phyloP scores from a whole-genome alignment of 1,140 invertebrate species.

The Nylanderia fulva region DNA sequence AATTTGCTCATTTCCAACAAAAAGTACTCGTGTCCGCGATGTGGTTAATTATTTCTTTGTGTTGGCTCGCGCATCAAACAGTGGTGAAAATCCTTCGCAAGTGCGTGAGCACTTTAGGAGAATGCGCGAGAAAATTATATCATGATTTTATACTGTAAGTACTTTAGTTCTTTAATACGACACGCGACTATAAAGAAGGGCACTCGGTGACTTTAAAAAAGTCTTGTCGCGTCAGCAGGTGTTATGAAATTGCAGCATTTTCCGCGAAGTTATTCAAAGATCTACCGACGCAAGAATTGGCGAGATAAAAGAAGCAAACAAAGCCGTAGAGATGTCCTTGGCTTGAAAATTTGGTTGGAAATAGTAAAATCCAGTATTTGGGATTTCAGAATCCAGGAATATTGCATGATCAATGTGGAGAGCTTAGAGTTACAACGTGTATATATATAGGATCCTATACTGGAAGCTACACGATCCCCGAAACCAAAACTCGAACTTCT shows the following conservation, averaged over 20 bases:
- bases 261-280: neutral
- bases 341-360: slow-evolving; percentile 27
- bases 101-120: slow-evolving; percentile 21
- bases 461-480: neutral
- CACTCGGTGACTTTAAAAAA: neutral
- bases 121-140: slow-evolving; percentile 24
- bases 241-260: slow-evolving; percentile 2
- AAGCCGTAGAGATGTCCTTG: neutral
- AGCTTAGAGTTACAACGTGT: slow-evolving; percentile 9
- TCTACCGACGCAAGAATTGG: neutral
- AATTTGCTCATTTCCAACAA: slow-evolving; percentile 28
- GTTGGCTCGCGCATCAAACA: slow-evolving; percentile 4
- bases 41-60: slow-evolving; percentile 51
- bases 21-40: slow-evolving; percentile 5
- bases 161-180: slow-evolving; percentile 15
- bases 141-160: slow-evolving; percentile 24
- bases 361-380: neutral
- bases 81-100: neutral
- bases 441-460: neutral
- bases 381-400: neutral
- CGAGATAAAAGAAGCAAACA: neutral
- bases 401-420: slow-evolving; percentile 29
- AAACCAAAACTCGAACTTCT: neutral
- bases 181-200: slow-evolving; percentile 9
- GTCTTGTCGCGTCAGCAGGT: neutral